Percentiles rank a stretch among this genome's conserved stretches.
Conservation (phyloP, 2,888 invertebrate genomes). For the Ennomos fuscantarius region DNA sequence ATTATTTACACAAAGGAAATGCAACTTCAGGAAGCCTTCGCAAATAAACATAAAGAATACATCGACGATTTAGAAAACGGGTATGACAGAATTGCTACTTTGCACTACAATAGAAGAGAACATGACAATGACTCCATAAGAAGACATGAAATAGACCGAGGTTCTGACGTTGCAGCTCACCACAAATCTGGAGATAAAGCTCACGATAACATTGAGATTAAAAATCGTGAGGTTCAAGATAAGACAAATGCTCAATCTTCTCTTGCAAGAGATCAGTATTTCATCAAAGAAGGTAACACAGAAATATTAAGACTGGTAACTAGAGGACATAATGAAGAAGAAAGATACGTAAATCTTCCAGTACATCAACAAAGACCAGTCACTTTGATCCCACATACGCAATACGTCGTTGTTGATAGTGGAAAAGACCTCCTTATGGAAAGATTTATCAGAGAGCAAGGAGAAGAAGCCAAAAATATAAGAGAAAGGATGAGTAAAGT, state of each 20-base stretch:
- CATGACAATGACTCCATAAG: conserved; percentile 90
- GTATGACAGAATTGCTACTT: conserved; percentile 80
- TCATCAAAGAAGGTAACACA: conserved; percentile 93
- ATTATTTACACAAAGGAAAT: conserved; percentile 85
- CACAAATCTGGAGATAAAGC: conserved; percentile 71
- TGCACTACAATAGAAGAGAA: conserved; percentile 79
- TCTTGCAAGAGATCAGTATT: conserved; percentile 88
- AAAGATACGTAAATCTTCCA: conserved; percentile 86
- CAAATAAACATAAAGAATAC: conserved; percentile 83
- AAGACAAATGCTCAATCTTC: conserved; percentile 68
- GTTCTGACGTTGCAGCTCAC: conserved; percentile 87
- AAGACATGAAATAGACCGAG: conserved; percentile 91
- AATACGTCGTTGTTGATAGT: conserved; percentile 88
- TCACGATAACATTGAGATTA: conserved; percentile 64
- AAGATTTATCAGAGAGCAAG: conserved; percentile 93
- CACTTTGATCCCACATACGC: conserved; percentile 84
- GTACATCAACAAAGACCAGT: conserved; percentile 81
- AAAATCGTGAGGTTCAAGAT: conserved; percentile 61
- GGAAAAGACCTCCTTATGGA: conserved; percentile 94
- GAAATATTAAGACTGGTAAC: conserved; percentile 93
- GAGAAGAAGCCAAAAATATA: conserved; percentile 87
- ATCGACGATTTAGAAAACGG: conserved; percentile 86
- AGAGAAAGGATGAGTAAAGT: conserved; percentile 77
- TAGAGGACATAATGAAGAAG: conserved; percentile 88
- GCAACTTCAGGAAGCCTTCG: conserved; percentile 78